phyloP scores from a whole-genome alignment of 1,140 invertebrate species.

The Lordiphosa mommai region DNA sequence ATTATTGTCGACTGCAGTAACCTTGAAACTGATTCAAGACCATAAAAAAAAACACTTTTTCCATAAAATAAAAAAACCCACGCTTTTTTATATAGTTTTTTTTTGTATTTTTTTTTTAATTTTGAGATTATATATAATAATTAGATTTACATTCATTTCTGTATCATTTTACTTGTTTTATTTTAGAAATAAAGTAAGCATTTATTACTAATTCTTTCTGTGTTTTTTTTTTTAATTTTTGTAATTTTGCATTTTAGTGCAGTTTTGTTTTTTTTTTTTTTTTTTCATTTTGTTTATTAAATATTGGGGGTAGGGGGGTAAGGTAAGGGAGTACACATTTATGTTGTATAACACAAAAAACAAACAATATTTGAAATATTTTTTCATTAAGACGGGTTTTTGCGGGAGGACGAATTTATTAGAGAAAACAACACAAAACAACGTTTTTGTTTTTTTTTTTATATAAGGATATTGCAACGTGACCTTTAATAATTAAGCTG shows the following conservation, averaged over 20 bases:
- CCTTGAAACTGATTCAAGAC: too few species aligned
- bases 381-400: slow-evolving; percentile 41
- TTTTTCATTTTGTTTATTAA: background rate
- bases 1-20: too few species aligned
- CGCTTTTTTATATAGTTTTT: slow-evolving; percentile 30
- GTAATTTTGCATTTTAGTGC: slow-evolving; percentile 65
- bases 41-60: too few species aligned
- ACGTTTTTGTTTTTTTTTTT: slow-evolving; percentile 20
- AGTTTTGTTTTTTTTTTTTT: slow-evolving; percentile 11
- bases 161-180: slow-evolving; percentile 76
- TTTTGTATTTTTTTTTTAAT: slow-evolving; percentile 50
- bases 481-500: slow-evolving; percentile 57
- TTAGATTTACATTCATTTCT: slow-evolving; percentile 75
- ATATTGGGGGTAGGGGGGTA: background rate
- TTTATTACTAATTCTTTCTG: slow-evolving; percentile 67
- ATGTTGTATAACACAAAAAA: slow-evolving; percentile 58
- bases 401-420: slow-evolving; percentile 16
- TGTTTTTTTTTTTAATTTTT: slow-evolving; percentile 27
- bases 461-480: slow-evolving; percentile 68
- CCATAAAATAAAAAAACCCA: background rate
- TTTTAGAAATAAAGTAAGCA: slow-evolving; percentile 78
- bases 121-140: slow-evolving; percentile 77
- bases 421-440: slow-evolving; percentile 32
- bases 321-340: slow-evolving; percentile 48
- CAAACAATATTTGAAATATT: slow-evolving; percentile 72